Evolutionary conservation across 2,888 invertebrate genomes (phyloP).

Genomic region (Drosophila suboccidentalis): DNA sequence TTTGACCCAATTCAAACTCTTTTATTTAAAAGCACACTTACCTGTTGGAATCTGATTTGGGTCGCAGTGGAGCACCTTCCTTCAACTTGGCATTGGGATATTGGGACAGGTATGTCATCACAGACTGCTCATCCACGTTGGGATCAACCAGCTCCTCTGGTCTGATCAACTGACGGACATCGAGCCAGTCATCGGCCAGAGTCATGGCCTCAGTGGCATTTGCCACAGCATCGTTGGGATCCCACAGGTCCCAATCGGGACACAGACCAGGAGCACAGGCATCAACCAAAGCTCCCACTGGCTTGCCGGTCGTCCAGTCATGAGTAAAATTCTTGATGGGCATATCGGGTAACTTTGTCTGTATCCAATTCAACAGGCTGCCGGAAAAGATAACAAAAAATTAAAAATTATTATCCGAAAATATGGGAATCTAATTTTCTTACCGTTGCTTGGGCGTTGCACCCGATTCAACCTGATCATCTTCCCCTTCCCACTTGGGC

Average conservation of each 20-base stretch:
- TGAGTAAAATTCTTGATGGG: slow-evolving; percentile 94
- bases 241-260: slow-evolving; percentile 95
- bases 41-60: slow-evolving; percentile 92
- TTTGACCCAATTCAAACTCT: neutral
- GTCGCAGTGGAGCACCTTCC: slow-evolving; percentile 91
- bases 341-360: slow-evolving; percentile 92
- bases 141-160: slow-evolving; percentile 96
- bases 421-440: neutral
- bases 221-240: slow-evolving; percentile 92
- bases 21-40: slow-evolving; percentile 70
- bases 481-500: slow-evolving; percentile 95
- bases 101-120: slow-evolving; percentile 97
- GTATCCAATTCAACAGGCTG: slow-evolving; percentile 94
- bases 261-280: slow-evolving; percentile 95
- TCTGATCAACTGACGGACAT: slow-evolving; percentile 94
- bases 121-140: slow-evolving; percentile 95
- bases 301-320: slow-evolving; percentile 96
- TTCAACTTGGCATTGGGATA: slow-evolving; percentile 95
- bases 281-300: slow-evolving; percentile 95
- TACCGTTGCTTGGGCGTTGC: slow-evolving; percentile 91
- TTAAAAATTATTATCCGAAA: too few species aligned
- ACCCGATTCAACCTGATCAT: slow-evolving; percentile 87
- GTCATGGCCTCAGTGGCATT: slow-evolving; percentile 97
- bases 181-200: slow-evolving; percentile 94
- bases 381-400: too few species aligned